Evolutionary conservation across 2,888 invertebrate species (phyloP).

Genomic region (Drosophila quinaria): DNA sequence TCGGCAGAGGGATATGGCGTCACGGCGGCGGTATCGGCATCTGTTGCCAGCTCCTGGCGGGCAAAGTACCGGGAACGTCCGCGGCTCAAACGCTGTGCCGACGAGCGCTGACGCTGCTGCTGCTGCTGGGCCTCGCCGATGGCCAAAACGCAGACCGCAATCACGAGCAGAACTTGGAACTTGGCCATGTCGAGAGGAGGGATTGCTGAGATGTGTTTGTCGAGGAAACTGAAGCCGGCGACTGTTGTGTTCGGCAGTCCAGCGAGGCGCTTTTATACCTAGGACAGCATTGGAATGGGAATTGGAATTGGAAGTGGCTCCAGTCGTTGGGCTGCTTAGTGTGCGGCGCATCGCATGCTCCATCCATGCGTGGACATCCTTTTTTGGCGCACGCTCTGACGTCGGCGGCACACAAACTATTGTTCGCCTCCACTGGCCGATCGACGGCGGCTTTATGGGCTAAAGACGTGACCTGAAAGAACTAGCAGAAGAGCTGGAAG

Average conservation of each 20-base stretch:
- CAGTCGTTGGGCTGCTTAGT: constrained; percentile 61
- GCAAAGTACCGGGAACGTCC: constrained; percentile 72
- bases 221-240: constrained; percentile 49
- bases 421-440: constrained; percentile 42
- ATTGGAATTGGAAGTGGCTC: constrained; percentile 5
- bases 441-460: constrained; percentile 71
- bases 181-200: constrained; percentile 70
- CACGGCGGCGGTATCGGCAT: constrained; percentile 67
- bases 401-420: constrained; percentile 58
- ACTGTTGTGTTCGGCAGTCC: constrained; percentile 56
- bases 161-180: constrained; percentile 69
- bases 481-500: constrained; percentile 60
- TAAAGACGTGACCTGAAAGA: constrained; percentile 78
- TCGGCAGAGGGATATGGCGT: constrained; percentile 82
- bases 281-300: constrained; percentile 45
- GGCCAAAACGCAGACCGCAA: constrained; percentile 53
- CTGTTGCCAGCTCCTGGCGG: constrained; percentile 76
- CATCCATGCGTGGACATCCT: constrained; percentile 61
- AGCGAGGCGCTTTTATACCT: constrained; percentile 64
- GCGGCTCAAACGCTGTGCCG: constrained; percentile 65
- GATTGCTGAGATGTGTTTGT: constrained; percentile 27
- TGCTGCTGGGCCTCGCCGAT: constrained; percentile 57
- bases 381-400: constrained; percentile 72
- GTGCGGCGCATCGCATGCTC: constrained; percentile 64
- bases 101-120: constrained; percentile 49